phyloP scores from a whole-genome alignment of 1,140 invertebrate genomes.

The Ylistrum balloti region DNA sequence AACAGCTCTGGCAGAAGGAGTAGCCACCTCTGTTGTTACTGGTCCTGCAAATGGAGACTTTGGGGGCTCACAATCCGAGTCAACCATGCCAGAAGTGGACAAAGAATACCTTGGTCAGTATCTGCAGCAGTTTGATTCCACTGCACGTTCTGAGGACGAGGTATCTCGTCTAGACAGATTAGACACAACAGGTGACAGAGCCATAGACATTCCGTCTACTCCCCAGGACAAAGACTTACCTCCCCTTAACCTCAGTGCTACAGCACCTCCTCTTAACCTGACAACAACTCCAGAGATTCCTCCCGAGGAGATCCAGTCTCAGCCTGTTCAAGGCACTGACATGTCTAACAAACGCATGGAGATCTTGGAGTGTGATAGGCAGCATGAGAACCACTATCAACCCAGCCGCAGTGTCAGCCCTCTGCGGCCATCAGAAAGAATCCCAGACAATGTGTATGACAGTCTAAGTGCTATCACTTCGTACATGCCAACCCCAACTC shows the following conservation, averaged over 20 bases:
- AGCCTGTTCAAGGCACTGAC: constrained; percentile 62
- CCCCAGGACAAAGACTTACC: constrained; percentile 57
- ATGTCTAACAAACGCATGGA: constrained; percentile 76
- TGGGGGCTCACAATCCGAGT: constrained; percentile 62
- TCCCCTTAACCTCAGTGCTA: constrained; percentile 59
- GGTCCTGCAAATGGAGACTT: constrained; percentile 48
- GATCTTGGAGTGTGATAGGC: constrained; percentile 70
- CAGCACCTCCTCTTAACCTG: constrained; percentile 54
- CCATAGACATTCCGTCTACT: constrained; percentile 53
- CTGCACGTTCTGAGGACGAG: constrained; percentile 59
- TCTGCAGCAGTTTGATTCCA: constrained; percentile 68
- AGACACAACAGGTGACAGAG: constrained; percentile 53
- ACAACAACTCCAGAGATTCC: constrained; percentile 60
- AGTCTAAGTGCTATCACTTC: constrained; percentile 61
- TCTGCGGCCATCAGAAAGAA: constrained; percentile 66
- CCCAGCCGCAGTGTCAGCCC: constrained; percentile 59
- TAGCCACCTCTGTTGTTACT: constrained; percentile 54
- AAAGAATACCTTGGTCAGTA: constrained; percentile 78
- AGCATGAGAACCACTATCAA: constrained; percentile 66
- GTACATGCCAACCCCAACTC: constrained; percentile 52
- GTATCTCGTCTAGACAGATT: constrained; percentile 55
- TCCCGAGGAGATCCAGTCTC: constrained; percentile 59
- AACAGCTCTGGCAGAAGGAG: constrained; percentile 49
- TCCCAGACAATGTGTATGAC: constrained; percentile 65
- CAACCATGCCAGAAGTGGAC: constrained; percentile 73